phyloP scores from a whole-genome alignment of 2,888 invertebrate genomes.

The Spilarctia lutea region DNA sequence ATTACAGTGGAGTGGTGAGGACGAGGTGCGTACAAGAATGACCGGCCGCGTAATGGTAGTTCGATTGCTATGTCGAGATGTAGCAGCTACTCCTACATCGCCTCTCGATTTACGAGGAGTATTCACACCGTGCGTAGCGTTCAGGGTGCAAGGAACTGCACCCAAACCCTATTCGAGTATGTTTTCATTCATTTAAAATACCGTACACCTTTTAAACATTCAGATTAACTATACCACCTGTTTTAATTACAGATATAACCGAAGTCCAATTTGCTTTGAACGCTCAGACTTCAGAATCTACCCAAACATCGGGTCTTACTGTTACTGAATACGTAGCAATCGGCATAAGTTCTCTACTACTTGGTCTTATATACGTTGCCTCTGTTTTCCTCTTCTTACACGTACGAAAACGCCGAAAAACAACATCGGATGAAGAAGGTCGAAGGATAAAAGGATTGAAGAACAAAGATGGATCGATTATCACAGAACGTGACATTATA shows the following conservation, averaged over 20 bases:
- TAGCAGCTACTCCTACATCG: conserved; percentile 83
- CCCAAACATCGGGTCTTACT: conserved; percentile 87
- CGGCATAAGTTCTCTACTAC: conserved; percentile 92
- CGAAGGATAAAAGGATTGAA: conserved; percentile 72
- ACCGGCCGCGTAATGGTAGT: conserved; percentile 94
- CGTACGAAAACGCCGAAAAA: conserved; percentile 88
- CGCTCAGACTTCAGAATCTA: conserved; percentile 85
- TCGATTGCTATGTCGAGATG: conserved; percentile 92
- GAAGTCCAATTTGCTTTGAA: conserved; percentile 92
- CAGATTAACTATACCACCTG: background rate
- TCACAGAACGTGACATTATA: conserved; percentile 80
- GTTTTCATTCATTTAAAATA: conserved; percentile 17
- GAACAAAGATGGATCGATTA: conserved; percentile 75
- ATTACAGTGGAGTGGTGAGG: conserved; percentile 93
- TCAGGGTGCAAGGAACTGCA: conserved; percentile 94
- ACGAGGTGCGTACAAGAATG: conserved; percentile 91
- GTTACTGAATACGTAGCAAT: conserved; percentile 94
- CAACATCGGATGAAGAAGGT: conserved; percentile 79
- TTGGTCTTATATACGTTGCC: conserved; percentile 95
- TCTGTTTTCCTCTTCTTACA: conserved; percentile 94
- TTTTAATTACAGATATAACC: conserved; percentile 88
- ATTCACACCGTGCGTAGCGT: conserved; percentile 94
- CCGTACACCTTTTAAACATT: too few species aligned
- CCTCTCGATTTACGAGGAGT: conserved; percentile 87
- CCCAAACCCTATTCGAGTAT: conserved; percentile 84